Evolutionary conservation across 2,797 vertebrate genomes (phyloP).

Genomic region (Paguma larvata): DNA sequence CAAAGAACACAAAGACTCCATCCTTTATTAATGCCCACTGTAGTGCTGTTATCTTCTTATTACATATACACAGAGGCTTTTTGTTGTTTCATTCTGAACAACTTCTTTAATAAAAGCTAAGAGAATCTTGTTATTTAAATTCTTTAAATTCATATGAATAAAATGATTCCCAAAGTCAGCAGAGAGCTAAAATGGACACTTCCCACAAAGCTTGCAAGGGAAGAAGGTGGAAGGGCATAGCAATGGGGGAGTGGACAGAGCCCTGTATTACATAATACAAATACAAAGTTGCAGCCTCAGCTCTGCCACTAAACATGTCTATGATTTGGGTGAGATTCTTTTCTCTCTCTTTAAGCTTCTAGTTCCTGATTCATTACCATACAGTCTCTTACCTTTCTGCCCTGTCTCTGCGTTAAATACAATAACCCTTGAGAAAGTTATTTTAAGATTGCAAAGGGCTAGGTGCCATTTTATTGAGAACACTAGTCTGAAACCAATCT

Average conservation of each 20-base stretch:
- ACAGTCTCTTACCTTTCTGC: neutral
- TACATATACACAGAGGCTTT: neutral
- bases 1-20: neutral
- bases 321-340: neutral
- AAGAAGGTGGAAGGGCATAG: neutral
- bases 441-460: conserved; percentile 21
- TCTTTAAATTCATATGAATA: neutral
- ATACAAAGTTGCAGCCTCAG: neutral
- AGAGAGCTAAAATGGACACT: neutral
- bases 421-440: neutral
- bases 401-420: neutral
- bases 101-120: neutral
- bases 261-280: neutral
- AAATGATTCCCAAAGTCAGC: neutral
- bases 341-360: neutral
- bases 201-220: neutral
- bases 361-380: neutral
- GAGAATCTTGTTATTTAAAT: conserved; percentile 5
- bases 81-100: conserved; percentile 17
- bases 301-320: neutral
- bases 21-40: neutral
- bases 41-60: neutral
- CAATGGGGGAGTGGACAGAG: neutral
- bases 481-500: neutral
- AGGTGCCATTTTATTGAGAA: neutral